Evolutionary conservation across 2,113 vertebrate genomes (phyloP).

Genomic region (Tympanuchus pallidicinctus): DNA sequence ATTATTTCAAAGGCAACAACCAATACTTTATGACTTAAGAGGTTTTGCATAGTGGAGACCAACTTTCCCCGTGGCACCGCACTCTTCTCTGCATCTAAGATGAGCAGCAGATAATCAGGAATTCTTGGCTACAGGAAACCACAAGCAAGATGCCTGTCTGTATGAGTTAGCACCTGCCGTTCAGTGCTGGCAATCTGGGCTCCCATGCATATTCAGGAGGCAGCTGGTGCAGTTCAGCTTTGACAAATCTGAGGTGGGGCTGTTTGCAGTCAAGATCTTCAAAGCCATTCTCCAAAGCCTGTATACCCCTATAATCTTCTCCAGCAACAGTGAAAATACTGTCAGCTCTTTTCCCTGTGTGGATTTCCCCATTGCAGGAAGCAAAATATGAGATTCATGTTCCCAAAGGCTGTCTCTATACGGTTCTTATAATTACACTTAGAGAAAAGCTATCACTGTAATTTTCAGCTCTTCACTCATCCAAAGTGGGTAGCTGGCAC

Average conservation of each 20-base stretch:
- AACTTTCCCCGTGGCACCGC: neutral
- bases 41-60: neutral
- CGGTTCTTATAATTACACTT: neutral
- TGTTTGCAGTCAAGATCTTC: neutral
- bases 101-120: neutral
- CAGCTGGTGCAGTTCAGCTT: neutral
- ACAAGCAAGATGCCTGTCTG: neutral
- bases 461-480: neutral
- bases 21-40: neutral
- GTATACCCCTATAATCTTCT: neutral
- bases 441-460: neutral
- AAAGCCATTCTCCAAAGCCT: neutral
- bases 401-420: neutral
- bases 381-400: neutral
- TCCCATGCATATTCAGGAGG: neutral
- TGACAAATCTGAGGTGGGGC: neutral
- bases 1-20: neutral
- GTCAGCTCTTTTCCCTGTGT: neutral
- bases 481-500: neutral
- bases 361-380: neutral
- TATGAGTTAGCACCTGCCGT: constrained; percentile 5
- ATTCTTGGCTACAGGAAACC: neutral
- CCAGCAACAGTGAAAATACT: neutral
- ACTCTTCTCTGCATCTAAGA: neutral
- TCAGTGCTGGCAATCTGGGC: neutral